Evolutionary conservation across 2,888 invertebrate genomes (phyloP), one percentile per base, ranked within the genome.

Genomic region (Cantharis rufa): DNA sequence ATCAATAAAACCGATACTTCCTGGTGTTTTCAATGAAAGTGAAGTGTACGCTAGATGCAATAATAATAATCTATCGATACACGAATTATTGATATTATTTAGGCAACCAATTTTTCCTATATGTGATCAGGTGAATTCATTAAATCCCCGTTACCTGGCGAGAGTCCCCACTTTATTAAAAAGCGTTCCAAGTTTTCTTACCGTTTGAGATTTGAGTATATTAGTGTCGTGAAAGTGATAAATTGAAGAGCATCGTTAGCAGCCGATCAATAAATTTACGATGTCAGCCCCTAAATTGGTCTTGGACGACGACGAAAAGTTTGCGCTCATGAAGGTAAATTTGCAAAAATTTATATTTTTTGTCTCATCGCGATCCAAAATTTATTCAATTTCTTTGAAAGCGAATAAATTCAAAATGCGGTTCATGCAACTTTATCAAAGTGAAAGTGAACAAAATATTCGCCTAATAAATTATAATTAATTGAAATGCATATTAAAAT

Each of bases 301-400:
- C 15, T 89, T 94, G 79, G 92, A 93, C 71, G 94, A 94, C 86
- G 93, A 94, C 83, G 93, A 94, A 84, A 90, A 92, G 81, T 94
- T 94, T 85, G 92, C 93, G 15, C 89, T 94, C 79, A 94, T 94
- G 93, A 94, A 94, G 92, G 94, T 94, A 90, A 88, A 84, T 15
- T n/a, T n/a, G 48, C 5, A 48, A n/a, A n/a, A n/a, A 48, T 48
- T 48, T 48, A n/a, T 48, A 48, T 7, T 48, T 48, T 48, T n/a
- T 48, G 48, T n/a, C 48, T 0, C n/a, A n/a, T 48, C 48, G n/a
- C n/a, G 48, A 48, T 48, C 48, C 7, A n/a, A 48, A 48, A 48
- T 48, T n/a, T 48, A 48, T 48, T 48, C 48, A 0, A n/a, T 2
- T 48, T n/a, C 9, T 48, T n/a, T n/a, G 7, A n/a, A 7, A 48